Evolutionary conservation across 1,140 invertebrate species (phyloP).

Genomic region (Lucilia cuprina): DNA sequence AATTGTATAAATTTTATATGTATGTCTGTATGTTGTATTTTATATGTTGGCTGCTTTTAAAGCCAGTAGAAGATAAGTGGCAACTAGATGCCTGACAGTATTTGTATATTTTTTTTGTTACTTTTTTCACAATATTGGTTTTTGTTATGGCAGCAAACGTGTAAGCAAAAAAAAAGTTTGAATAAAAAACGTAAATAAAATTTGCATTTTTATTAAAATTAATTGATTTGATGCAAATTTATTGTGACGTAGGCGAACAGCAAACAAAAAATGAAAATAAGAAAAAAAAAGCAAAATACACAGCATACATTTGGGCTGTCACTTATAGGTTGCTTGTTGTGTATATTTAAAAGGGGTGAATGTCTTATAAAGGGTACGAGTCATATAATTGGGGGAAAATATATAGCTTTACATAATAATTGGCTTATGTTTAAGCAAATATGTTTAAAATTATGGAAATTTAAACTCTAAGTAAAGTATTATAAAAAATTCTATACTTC

Average conservation of each 20-base stretch:
- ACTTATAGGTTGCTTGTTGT: too few relatives aligned
- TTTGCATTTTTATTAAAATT: conserved; percentile 16
- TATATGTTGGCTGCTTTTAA: not conserved
- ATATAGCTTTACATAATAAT: not conserved
- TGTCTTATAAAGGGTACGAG: not conserved
- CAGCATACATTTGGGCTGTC: not conserved
- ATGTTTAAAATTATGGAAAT: not conserved
- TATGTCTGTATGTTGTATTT: too few relatives aligned
- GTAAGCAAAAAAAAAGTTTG: not conserved
- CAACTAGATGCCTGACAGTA: not conserved
- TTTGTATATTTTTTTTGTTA: not conserved
- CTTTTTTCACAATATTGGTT: not conserved
- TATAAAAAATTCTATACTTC: too few relatives aligned
- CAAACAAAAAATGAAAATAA: conserved; percentile 12
- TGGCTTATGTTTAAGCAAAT: not conserved
- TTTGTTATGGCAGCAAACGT: not conserved
- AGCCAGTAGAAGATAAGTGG: not conserved
- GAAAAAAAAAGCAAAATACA: conserved; percentile 28
- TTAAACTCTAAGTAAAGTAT: too few relatives aligned
- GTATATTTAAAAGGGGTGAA: not conserved
- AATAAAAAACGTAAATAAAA: not conserved
- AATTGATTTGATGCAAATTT: conserved; percentile 18
- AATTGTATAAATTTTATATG: not conserved
- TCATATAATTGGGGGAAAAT: not conserved
- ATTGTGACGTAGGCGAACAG: conserved; percentile 24